Conservation (phyloP, 1,140 invertebrate genomes). For the Aphelinus atriplicis region DNA sequence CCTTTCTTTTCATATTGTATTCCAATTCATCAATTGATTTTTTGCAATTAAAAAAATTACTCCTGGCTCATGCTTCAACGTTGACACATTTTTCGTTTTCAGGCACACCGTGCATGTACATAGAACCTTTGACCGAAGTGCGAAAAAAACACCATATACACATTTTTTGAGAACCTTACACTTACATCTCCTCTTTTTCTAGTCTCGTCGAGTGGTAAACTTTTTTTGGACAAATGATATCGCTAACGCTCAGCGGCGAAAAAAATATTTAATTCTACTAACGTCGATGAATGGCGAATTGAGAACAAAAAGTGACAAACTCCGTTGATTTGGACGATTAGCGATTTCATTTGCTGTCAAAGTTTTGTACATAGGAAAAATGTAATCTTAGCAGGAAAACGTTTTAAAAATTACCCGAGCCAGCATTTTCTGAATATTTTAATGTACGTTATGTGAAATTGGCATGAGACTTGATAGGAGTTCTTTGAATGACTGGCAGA, state of each 20-base stretch:
- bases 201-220: constrained; percentile 6
- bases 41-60: constrained; percentile 35
- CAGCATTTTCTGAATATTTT: constrained; percentile 43
- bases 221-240: constrained; percentile 14
- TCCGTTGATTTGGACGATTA: constrained; percentile 1
- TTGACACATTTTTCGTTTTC: constrained; percentile 50
- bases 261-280: constrained; percentile 4
- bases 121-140: constrained; percentile 17
- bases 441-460: constrained; percentile 50
- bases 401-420: constrained; percentile 49
- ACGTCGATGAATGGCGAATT: not conserved
- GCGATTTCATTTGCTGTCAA: constrained; percentile 19
- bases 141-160: constrained; percentile 8
- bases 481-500: constrained; percentile 38
- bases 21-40: constrained; percentile 1
- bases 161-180: constrained; percentile 2
- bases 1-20: not conserved
- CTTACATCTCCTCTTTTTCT: constrained; percentile 9
- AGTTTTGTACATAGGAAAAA: constrained; percentile 5
- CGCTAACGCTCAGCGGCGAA: not conserved
- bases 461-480: constrained; percentile 59
- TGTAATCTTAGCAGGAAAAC: constrained; percentile 24
- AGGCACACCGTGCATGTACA: constrained; percentile 49
- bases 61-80: constrained; percentile 49
- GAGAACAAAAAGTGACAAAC: not conserved